phyloP scores from a whole-genome alignment of 2,113 vertebrate genomes.

The Ctenomys sociabilis region DNA sequence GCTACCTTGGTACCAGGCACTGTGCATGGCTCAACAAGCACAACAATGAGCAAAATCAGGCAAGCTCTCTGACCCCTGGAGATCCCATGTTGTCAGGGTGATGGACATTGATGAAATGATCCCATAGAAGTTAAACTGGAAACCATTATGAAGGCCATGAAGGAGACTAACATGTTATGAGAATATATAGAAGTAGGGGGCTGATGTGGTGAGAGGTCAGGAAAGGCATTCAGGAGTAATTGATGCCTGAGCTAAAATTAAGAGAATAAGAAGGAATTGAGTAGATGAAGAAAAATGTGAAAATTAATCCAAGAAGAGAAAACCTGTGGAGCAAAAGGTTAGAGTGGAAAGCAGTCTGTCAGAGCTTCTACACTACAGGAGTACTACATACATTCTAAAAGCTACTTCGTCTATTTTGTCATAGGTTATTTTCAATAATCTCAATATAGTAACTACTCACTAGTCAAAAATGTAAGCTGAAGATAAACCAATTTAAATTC shows the following conservation, averaged over 20 bases:
- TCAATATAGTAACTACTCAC: not conserved
- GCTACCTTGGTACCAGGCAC: not conserved
- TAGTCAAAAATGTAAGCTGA: conserved; percentile 40
- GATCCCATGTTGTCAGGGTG: not conserved
- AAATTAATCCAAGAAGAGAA: not conserved
- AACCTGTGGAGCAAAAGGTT: not conserved
- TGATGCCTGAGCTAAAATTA: not conserved
- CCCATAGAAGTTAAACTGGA: conserved; percentile 7
- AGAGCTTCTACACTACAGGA: not conserved
- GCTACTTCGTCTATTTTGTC: not conserved
- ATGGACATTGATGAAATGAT: not conserved
- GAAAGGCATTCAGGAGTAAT: not conserved
- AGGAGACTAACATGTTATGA: not conserved
- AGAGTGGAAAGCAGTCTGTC: not conserved
- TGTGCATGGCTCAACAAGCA: not conserved
- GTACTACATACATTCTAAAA: not conserved
- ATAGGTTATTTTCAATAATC: not conserved
- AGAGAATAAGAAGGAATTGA: conserved; percentile 2
- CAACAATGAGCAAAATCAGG: not conserved
- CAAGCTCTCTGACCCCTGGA: not conserved
- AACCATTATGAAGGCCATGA: not conserved
- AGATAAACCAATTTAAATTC: not conserved
- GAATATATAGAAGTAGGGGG: not conserved
- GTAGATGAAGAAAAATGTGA: conserved; percentile 21
- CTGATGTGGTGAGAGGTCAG: not conserved